Evolutionary conservation across 2,888 invertebrate species (phyloP).

Genomic region (Scaeva pyrastri): DNA sequence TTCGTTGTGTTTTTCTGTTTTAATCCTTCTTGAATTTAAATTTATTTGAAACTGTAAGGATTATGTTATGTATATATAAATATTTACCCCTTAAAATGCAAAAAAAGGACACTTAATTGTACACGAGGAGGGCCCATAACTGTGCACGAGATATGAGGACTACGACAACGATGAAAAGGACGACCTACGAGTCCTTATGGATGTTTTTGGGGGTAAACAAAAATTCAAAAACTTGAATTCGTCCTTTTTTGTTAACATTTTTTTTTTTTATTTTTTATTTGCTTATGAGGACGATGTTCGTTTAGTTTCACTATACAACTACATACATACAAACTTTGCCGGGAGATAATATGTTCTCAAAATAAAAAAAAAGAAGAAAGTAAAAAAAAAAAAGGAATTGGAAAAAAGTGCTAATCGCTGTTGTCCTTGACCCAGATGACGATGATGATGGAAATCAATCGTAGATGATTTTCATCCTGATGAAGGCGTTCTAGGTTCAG

Average conservation of each 20-base stretch:
- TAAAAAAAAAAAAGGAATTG: no score
- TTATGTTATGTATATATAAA: slow-evolving; percentile 49
- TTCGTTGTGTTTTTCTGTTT: slow-evolving; percentile 25
- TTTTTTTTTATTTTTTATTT: not conserved
- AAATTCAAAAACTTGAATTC: not conserved
- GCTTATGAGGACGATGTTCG: slow-evolving; percentile 14
- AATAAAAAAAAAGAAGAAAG: not conserved
- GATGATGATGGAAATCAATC: slow-evolving; percentile 62
- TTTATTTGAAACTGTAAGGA: slow-evolving; percentile 59
- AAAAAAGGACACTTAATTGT: slow-evolving; percentile 32
- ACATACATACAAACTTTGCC: slow-evolving; percentile 14
- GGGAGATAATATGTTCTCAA: slow-evolving; percentile 39
- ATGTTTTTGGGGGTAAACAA: slow-evolving; percentile 12
- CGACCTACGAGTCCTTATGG: slow-evolving; percentile 21
- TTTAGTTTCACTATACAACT: not conserved
- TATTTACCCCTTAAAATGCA: slow-evolving; percentile 59
- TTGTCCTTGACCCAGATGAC: slow-evolving; percentile 63
- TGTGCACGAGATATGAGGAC: not conserved
- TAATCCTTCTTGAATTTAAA: slow-evolving; percentile 48
- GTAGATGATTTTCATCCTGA: slow-evolving; percentile 22
- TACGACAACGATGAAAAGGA: not conserved
- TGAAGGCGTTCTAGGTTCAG: not conserved
- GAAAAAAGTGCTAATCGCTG: slow-evolving; percentile 68
- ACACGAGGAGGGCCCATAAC: not conserved
- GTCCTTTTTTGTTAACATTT: slow-evolving; percentile 4